Evolutionary conservation across 1,140 invertebrate genomes (phyloP), one percentile per base, ranked within the genome.

Genomic region (Lordiphosa stackelbergi): DNA sequence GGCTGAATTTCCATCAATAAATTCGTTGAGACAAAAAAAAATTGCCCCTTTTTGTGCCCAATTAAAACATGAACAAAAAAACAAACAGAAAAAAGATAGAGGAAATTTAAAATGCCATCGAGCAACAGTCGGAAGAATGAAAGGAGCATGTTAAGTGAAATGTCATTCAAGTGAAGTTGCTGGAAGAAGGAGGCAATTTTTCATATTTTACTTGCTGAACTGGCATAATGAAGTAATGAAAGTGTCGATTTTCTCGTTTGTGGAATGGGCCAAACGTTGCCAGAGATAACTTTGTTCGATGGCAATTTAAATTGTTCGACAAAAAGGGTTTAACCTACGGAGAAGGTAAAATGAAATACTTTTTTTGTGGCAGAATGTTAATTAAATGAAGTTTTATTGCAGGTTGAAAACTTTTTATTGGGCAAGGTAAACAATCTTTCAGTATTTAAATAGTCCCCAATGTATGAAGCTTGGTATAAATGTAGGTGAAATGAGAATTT

Each of bases 1-100:
- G 19, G 11, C 43, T 13, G 43, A 46, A 34, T 46, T 59, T 51
- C 48, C 55, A 49, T 60, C 64, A 45, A 60, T 69, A 68, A 69
- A 54, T 69, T 53, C 65, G 63, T 69, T 69, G 43, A 45, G 19
- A 28, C 11, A 10, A 46, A 10, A n/a, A 12, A 12, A 46, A 46
- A 46, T 34, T 34, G 22, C 5, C 31, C 31, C 34, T 5, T 12
- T 11, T n/a, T 34, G 49, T 45, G n/a, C 11, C 22, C 64, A 68
- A 69, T 69, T 68, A 69, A 68, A 55, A 36, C 35, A 16, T 35
- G 12, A 46, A 66, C 53, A 40, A 24, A 40, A 22, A 5, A 24
- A 5, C 22, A 24, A 31, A 31, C 28, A 8, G 28, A 31, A 31
- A 31, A 7, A 31, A 31, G 5, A 31, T 8, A 5, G 28, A 31